Base-by-base conservation (phyloP, 2,113 vertebrate genomes). In the Apodemus sylvaticus region DNA sequence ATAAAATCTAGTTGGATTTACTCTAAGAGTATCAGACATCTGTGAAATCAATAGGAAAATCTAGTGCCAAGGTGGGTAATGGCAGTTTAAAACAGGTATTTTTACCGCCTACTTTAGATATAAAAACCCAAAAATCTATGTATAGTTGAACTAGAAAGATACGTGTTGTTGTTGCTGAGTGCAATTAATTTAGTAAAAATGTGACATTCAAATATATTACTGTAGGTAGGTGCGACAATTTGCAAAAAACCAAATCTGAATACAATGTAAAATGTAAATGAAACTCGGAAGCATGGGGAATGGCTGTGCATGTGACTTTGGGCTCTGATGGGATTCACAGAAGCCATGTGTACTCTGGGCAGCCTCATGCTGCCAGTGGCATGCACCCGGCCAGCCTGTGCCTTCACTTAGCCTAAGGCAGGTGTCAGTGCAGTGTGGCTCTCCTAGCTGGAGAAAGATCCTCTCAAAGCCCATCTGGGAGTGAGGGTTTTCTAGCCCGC, bases 361-460 rank as follows among this genome's bases (percentile, higher is more conserved):
- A 8, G 13, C 53, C 36, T 16, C 48, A 5, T 11, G 66, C 20
- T 20, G 12, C 0, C 7, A 2, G 77, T n/a, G 26, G 83, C 14
- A 2, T 1, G 20, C 36, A 7, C 1, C 0, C 36, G 24, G 8
- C 0, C 36, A 19, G 8, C 12, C 26, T 20, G 1, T 1, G 36
- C 12, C 24, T 42, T 14, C 68, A 0, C 58, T 73, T 92, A 51
- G 29, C 13, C 13, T 42, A 9, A 16, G 1, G 4, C 81, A 31
- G 6, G 16, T 26, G 20, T 51, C 34, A 81, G 53, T 48, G 71
- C 26, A 78, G 26, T 14, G 7, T 20, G 45, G 20, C 24, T 86
- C 29, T 68, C 9, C 53, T 51, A n/a, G 4, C 7, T 42, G 29
- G 60, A 12, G 48, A 0, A 2, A 90, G 74, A 95, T 2, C 10